phyloP scores from a whole-genome alignment of 2,888 invertebrate species.

The Caenorhabditis wallacei region DNA sequence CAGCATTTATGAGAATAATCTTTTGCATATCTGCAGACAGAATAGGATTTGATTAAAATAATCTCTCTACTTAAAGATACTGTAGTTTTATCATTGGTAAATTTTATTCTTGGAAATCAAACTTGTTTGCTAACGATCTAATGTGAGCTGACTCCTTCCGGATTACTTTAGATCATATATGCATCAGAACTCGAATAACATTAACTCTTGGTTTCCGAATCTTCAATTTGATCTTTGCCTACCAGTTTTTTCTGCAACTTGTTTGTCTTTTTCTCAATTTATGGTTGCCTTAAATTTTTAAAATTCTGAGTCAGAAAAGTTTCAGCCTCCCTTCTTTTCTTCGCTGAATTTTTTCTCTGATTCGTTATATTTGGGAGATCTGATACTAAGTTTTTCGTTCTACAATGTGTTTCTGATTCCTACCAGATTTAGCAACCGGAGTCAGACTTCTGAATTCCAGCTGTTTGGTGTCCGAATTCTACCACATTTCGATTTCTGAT shows the following conservation, averaged over 20 bases:
- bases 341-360: constrained; percentile 13
- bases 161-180: constrained; percentile 48
- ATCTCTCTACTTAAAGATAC: neutral
- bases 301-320: constrained; percentile 22
- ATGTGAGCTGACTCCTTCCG: constrained; percentile 46
- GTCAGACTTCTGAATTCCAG: constrained; percentile 15
- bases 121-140: constrained; percentile 29
- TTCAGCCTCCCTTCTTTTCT: constrained; percentile 8
- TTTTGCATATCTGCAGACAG: constrained; percentile 20
- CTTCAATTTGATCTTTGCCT: constrained; percentile 10
- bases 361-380: constrained; percentile 4
- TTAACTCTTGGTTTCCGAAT: constrained; percentile 13
- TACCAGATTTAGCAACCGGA: constrained; percentile 7
- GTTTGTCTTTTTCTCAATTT: neutral
- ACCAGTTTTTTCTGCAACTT: neutral
- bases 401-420: constrained; percentile 8
- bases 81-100: neutral
- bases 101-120: neutral
- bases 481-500: constrained; percentile 31
- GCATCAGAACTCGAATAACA: constrained; percentile 24
- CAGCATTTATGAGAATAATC: neutral
- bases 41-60: neutral
- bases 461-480: constrained; percentile 15
- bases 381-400: constrained; percentile 9
- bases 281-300: neutral